Percentiles rank a stretch among this genome's conserved stretches.
These are phyloP conservation scores for Aphrophora alni DNA, from an alignment of 2,888 invertebrate genomes.

Conservation along the genomic window DNA sequence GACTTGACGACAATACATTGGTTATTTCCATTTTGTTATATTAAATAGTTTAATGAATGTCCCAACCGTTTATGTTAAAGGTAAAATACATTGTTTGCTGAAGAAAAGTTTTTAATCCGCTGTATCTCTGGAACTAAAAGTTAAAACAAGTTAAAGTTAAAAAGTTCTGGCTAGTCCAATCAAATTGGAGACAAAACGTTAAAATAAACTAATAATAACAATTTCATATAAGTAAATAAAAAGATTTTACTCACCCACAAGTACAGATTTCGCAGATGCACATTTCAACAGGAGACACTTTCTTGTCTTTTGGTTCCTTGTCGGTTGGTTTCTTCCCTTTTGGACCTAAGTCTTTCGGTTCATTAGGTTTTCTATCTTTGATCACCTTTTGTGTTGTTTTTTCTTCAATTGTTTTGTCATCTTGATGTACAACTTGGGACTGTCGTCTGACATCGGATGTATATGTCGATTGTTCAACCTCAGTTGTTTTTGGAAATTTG, in stretches of 20 bases:
- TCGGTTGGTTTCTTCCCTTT: conserved; percentile 6
- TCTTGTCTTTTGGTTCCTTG: conserved; percentile 30
- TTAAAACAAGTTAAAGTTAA: too few relatives aligned
- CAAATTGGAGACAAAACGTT: too few relatives aligned
- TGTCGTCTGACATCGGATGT: conserved; percentile 24
- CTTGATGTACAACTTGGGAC: conserved; percentile 31
- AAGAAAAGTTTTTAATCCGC: too few relatives aligned
- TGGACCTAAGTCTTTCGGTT: not conserved
- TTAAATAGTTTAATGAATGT: too few relatives aligned
- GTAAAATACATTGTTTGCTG: too few relatives aligned
- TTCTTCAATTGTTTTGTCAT: conserved; percentile 18
- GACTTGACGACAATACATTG: too few relatives aligned
- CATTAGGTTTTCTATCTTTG: conserved; percentile 9
- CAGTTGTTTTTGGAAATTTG: not conserved
- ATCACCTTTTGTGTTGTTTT: not conserved
- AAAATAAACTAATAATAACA: too few relatives aligned
- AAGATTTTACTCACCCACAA: conserved; percentile 84
- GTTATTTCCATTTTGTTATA: too few relatives aligned
- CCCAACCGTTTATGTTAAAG: too few relatives aligned
- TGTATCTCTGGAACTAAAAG: too few relatives aligned
- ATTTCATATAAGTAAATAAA: too few relatives aligned
- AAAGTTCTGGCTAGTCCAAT: too few relatives aligned
- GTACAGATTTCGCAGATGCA: conserved; percentile 91
- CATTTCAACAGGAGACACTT: conserved; percentile 66
- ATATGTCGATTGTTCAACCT: conserved; percentile 8